These are phyloP conservation scores for Tanytarsus gracilentus DNA, from an alignment of 2,888 invertebrate genomes.

Conservation along the genomic window DNA sequence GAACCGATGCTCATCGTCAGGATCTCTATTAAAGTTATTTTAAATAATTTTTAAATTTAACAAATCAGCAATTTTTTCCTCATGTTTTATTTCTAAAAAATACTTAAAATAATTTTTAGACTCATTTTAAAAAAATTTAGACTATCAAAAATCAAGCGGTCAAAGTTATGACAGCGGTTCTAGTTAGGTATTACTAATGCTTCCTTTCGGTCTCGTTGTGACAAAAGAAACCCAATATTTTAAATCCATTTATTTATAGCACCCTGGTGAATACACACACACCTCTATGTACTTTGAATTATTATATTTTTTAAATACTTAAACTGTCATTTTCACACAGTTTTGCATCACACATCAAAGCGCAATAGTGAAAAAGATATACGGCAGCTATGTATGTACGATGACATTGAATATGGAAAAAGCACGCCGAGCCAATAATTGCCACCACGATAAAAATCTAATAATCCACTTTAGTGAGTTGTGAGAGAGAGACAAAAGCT, in stretches of 20 bases:
- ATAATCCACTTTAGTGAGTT: background rate
- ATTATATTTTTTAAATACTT: background rate
- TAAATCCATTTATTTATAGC: conserved; percentile 3
- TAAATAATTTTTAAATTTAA: too few relatives aligned
- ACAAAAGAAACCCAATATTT: conserved; percentile 10
- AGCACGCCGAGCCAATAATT: background rate
- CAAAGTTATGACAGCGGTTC: too few relatives aligned
- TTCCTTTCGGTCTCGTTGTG: too few relatives aligned
- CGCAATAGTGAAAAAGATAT: background rate
- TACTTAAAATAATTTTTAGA: too few relatives aligned
- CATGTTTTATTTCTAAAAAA: too few relatives aligned
- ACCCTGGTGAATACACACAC: background rate
- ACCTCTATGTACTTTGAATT: background rate
- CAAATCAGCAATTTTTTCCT: too few relatives aligned
- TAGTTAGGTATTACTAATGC: too few relatives aligned
- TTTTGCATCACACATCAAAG: background rate
- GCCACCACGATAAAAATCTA: conserved; percentile 8
- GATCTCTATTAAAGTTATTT: too few relatives aligned
- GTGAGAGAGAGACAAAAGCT: background rate
- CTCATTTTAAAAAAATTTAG: too few relatives aligned
- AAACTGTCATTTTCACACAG: background rate
- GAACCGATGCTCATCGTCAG: too few relatives aligned
- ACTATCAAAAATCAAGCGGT: too few relatives aligned
- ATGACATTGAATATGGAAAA: conserved; percentile 7
- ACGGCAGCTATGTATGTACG: background rate